phyloP scores from a whole-genome alignment of 2,113 vertebrate genomes.

The Dendrocopos noguchii region DNA sequence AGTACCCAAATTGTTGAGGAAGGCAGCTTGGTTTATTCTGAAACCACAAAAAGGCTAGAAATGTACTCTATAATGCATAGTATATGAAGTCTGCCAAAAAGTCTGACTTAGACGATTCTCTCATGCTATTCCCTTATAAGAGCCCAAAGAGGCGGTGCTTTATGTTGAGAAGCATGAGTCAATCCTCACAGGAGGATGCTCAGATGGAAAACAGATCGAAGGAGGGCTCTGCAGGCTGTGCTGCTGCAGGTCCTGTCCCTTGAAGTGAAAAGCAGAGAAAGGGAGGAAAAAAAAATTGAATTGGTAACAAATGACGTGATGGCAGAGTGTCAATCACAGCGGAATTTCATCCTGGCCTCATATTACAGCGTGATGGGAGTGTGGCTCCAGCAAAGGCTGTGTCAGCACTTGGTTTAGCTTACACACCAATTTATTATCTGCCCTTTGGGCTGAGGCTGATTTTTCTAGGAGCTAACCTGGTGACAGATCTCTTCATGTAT shows the following conservation, averaged over 20 bases:
- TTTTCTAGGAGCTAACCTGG: conserved; percentile 24
- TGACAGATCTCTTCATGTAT: neutral
- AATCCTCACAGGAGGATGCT: conserved; percentile 28
- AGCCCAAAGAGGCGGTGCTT: conserved; percentile 33
- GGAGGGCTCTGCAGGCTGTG: neutral
- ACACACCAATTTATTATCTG: neutral
- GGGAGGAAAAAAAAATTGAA: neutral
- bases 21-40: conserved; percentile 13
- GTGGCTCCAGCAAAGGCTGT: neutral
- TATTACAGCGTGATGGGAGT: neutral
- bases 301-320: neutral
- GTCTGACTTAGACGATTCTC: neutral
- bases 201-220: conserved; percentile 34
- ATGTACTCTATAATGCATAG: neutral
- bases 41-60: conserved; percentile 50
- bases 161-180: conserved; percentile 35
- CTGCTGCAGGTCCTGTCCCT: conserved; percentile 19
- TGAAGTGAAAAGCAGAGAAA: conserved; percentile 21
- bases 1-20: neutral
- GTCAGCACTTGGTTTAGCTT: neutral
- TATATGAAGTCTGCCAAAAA: neutral
- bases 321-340: neutral
- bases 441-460: neutral
- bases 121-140: conserved; percentile 25
- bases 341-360: neutral